phyloP scores from a whole-genome alignment of 1,140 invertebrate genomes.

The Panagrolaimus sp. region DNA sequence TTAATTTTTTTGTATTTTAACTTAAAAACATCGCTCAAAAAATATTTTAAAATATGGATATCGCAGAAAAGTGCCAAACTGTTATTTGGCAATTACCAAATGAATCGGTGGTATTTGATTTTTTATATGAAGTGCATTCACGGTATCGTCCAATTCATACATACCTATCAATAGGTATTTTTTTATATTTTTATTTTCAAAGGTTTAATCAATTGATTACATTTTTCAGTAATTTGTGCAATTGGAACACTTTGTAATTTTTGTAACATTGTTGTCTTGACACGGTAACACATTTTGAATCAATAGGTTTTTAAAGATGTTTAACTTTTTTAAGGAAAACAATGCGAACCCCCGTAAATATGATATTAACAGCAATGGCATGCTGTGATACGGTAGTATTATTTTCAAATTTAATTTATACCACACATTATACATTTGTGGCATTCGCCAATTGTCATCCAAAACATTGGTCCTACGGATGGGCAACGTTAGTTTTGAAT shows the following conservation, averaged over 20 bases:
- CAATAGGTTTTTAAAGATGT: too few species aligned
- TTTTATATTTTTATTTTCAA: too few species aligned
- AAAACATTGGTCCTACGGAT: constrained; percentile 46
- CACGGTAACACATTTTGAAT: too few species aligned
- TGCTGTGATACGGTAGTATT: constrained; percentile 57
- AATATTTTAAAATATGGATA: neutral
- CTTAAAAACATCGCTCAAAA: too few species aligned
- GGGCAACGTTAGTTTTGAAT: constrained; percentile 43
- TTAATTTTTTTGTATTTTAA: too few species aligned
- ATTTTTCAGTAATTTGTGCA: too few species aligned
- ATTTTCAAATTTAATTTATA: constrained; percentile 57
- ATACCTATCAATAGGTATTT: too few species aligned
- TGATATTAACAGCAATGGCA: constrained; percentile 58
- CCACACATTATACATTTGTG: constrained; percentile 58
- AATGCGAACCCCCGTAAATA: constrained; percentile 59
- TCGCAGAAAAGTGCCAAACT: neutral
- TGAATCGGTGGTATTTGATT: constrained; percentile 7
- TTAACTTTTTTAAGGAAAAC: constrained; percentile 46
- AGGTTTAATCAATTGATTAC: too few species aligned
- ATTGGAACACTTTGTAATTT: neutral
- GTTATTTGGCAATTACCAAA: constrained; percentile 8
- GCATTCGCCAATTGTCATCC: constrained; percentile 54
- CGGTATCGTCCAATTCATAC: neutral
- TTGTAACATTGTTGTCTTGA: constrained; percentile 3
- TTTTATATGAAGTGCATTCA: neutral